Percentiles rank a stretch among this genome's conserved stretches.
These are phyloP conservation scores for Anolis carolinensis DNA, from an alignment of 2,113 vertebrate species.

Conservation along the genomic window DNA sequence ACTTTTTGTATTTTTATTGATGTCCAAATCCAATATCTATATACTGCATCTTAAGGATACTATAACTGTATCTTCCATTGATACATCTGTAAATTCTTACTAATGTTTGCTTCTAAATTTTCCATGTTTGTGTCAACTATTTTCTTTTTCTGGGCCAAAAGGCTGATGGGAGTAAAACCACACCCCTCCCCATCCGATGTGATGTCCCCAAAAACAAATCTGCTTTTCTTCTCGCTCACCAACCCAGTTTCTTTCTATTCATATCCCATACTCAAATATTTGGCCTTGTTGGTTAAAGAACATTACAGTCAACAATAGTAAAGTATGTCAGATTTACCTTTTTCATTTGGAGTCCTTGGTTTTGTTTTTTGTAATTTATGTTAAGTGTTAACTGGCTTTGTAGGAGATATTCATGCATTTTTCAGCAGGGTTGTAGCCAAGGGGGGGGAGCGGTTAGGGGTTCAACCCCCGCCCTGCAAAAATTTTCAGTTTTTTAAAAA, in stretches of 20 bases:
- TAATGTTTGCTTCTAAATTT: not conserved
- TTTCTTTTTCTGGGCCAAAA: not conserved
- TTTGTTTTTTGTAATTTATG: not conserved
- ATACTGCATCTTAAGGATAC: not conserved
- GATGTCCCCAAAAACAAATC: not conserved
- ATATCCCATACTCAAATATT: not conserved
- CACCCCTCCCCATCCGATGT: too few relatives aligned
- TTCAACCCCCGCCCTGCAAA: too few relatives aligned
- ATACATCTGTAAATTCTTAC: not conserved
- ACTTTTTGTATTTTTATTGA: not conserved
- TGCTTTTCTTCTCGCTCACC: not conserved
- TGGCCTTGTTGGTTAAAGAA: not conserved
- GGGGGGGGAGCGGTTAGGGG: too few relatives aligned
- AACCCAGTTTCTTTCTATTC: not conserved
- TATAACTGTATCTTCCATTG: not conserved
- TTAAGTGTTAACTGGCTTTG: not conserved
- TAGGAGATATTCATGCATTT: not conserved
- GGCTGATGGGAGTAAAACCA: not conserved
- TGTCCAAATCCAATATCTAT: not conserved
- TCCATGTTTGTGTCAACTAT: too few relatives aligned
- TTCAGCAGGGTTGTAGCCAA: too few relatives aligned
- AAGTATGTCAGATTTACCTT: not conserved
- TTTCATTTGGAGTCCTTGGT: not conserved
- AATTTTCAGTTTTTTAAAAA: too few relatives aligned
- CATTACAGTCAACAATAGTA: not conserved